phyloP scores from a whole-genome alignment of 2,888 invertebrate genomes.

The Helicoverpa assulta region DNA sequence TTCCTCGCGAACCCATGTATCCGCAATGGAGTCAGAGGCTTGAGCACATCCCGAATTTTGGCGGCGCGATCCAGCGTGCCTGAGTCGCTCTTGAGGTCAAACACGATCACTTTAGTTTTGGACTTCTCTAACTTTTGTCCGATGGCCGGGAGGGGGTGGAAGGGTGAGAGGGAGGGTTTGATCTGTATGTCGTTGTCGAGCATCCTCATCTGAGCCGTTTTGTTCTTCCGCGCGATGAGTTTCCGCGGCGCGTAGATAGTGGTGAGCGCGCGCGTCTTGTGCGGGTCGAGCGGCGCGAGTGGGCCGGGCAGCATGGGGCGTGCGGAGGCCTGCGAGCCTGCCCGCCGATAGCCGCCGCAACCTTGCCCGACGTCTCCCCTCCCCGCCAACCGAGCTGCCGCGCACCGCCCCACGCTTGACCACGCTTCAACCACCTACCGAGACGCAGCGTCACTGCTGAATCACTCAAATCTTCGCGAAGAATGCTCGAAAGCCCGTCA shows the following conservation, averaged over 20 bases:
- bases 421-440: constrained; percentile 47
- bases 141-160: constrained; percentile 87
- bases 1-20: constrained; percentile 78
- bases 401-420: constrained; percentile 52
- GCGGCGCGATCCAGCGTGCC: constrained; percentile 63
- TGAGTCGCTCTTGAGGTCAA: constrained; percentile 75
- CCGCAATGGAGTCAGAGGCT: constrained; percentile 82
- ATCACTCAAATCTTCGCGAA: neutral
- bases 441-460: constrained; percentile 5
- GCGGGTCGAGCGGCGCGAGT: constrained; percentile 83
- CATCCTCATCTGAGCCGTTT: constrained; percentile 85
- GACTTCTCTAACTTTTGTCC: constrained; percentile 79
- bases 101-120: constrained; percentile 83
- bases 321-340: constrained; percentile 77
- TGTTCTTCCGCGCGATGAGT: constrained; percentile 79
- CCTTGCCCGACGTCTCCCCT: constrained; percentile 76
- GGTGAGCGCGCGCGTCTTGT: constrained; percentile 84
- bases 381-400: constrained; percentile 64
- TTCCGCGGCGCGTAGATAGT: constrained; percentile 87
- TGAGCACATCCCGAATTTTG: constrained; percentile 81
- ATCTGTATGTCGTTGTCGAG: constrained; percentile 80
- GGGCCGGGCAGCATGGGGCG: constrained; percentile 84
- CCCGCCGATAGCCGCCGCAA: constrained; percentile 78
- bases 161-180: constrained; percentile 83
- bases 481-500: constrained; percentile 5